phyloP scores from a whole-genome alignment of 2,888 invertebrate genomes.

The Eupithecia subumbrata region DNA sequence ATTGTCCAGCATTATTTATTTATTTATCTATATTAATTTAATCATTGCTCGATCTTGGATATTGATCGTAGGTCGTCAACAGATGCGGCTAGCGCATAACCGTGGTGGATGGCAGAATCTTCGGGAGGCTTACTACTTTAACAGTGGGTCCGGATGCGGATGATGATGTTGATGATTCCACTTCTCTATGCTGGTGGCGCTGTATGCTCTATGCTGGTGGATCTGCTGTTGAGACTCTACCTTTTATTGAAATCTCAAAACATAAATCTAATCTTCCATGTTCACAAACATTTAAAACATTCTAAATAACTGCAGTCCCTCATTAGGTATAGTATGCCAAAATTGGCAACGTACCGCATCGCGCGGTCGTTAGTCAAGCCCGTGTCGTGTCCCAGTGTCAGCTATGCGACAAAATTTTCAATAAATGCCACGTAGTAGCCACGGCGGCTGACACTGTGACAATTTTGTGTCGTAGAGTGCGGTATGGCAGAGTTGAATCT shows the following conservation, averaged over 20 bases:
- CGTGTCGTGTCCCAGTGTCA: slow-evolving; percentile 25
- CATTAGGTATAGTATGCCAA: slow-evolving; percentile 24
- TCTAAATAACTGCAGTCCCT: slow-evolving; percentile 1
- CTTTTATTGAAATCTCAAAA: not conserved
- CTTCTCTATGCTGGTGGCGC: not conserved
- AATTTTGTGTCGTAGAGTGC: slow-evolving; percentile 28
- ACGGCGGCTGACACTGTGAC: slow-evolving; percentile 22
- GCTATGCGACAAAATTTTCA: slow-evolving; percentile 38
- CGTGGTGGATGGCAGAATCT: too few species aligned
- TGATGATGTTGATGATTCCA: not conserved
- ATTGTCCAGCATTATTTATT: too few species aligned
- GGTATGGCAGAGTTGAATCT: slow-evolving; percentile 1
- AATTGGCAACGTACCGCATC: slow-evolving; percentile 32
- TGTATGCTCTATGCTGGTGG: too few species aligned
- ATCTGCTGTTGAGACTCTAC: not conserved
- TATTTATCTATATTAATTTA: not conserved
- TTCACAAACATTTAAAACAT: not conserved
- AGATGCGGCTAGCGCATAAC: too few species aligned
- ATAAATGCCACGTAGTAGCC: slow-evolving; percentile 29
- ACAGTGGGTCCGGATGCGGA: too few species aligned
- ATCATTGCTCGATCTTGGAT: not conserved
- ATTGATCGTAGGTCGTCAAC: not conserved
- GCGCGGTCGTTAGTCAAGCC: slow-evolving; percentile 26
- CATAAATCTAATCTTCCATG: not conserved
- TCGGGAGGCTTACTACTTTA: too few species aligned